phyloP scores from a whole-genome alignment of 2,888 invertebrate genomes.

The Penaeus monodon region DNA sequence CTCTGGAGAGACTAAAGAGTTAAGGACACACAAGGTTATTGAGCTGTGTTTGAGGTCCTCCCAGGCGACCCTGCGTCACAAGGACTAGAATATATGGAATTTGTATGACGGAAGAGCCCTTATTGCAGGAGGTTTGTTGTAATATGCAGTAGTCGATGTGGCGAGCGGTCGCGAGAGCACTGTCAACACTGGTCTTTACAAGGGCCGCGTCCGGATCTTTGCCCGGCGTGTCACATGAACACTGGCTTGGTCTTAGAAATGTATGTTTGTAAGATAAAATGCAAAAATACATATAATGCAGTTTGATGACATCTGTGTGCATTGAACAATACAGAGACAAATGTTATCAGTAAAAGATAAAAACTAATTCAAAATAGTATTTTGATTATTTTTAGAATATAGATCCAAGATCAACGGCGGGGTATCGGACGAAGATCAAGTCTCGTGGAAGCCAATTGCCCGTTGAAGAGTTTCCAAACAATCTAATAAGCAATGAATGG shows the following conservation, averaged over 20 bases:
- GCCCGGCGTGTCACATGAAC: not conserved
- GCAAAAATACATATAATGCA: too few species aligned
- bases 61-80: slow-evolving; percentile 46
- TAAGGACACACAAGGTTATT: slow-evolving; percentile 56
- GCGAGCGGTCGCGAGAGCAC: slow-evolving; percentile 58
- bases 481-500: slow-evolving; percentile 64
- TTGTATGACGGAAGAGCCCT: slow-evolving; percentile 57
- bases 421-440: slow-evolving; percentile 43
- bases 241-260: slow-evolving; percentile 10
- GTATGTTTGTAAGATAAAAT: too few species aligned
- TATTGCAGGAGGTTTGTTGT: slow-evolving; percentile 60
- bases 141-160: slow-evolving; percentile 62
- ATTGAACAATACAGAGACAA: not conserved
- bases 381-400: too few species aligned
- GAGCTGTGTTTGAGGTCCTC: slow-evolving; percentile 59
- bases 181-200: slow-evolving; percentile 58
- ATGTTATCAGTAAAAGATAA: not conserved
- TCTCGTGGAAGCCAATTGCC: slow-evolving; percentile 62
- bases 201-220: slow-evolving; percentile 43
- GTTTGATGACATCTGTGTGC: too few species aligned
- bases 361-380: too few species aligned
- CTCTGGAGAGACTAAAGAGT: slow-evolving; percentile 37
- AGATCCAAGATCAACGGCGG: not conserved
- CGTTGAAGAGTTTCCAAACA: slow-evolving; percentile 63
- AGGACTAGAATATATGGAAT: slow-evolving; percentile 57